Base-by-base conservation (phyloP, 2,113 vertebrate genomes). In the Rana temporaria region DNA sequence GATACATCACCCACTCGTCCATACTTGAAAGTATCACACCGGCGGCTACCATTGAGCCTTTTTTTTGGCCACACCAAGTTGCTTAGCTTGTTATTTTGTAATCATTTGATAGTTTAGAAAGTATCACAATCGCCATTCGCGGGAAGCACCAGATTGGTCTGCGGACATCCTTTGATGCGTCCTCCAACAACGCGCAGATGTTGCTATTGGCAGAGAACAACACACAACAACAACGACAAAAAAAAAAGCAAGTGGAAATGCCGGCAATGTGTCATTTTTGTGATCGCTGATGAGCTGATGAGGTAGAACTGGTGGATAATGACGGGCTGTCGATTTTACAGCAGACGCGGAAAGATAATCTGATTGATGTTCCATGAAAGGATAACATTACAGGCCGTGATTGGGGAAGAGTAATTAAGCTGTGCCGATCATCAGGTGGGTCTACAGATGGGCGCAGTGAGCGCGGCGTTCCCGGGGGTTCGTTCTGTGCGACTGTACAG, bases 311-410 rank as follows among this genome's bases (percentile, higher is more conserved):
- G 69, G 17, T 17, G 69, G 69, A 20, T 71, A 56, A 55, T 26
- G 12, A 22, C 22, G 52, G 6, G 14, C 4, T 30, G 19, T 17
- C 22, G n/a, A 19, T 7, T 53, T 4, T 0, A 16, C 48, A 22
- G 14, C 48, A 71, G 53, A 4, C 24, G 2, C 69, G 55, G 18
- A 30, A 30, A 71, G 69, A 19, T 18, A 53, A 55, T 19, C 69
- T 73, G 70, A 73, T 73, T 56, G 26, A 73, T 73, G 70, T 73
- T 26, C 30, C 52, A 73, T 73, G 30, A 73, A 56, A 73, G n/a
- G 48, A 57, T 19, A 73, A 26, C 0, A 24, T 18, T 53, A 5
- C 70, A 73, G 52, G 32, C 30, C 53, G 3, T 12, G 15, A 24
- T 5, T 5, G 70, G 30, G 69, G 30, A 22, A 15, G 69, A 30